These are phyloP conservation scores for Mastigias papua DNA, from an alignment of 30 jellyfish, hydroid and myxozoan species.

Conservation along the genomic window DNA sequence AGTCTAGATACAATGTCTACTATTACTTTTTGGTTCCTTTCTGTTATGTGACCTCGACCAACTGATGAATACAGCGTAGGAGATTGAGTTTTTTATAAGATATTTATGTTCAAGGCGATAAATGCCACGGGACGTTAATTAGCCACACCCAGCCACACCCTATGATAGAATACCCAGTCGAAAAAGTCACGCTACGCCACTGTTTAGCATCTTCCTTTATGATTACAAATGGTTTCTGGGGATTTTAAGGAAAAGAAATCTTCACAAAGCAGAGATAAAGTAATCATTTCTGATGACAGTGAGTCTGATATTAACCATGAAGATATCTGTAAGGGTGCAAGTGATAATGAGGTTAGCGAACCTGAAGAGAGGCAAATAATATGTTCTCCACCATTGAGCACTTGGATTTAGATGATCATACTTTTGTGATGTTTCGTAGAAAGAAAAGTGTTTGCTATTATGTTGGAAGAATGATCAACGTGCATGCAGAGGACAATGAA, in stretches of 20 bases:
- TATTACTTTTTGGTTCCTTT: no score
- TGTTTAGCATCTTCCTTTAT: not conserved
- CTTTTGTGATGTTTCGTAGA: conserved; percentile 49
- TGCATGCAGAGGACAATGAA: conserved; percentile 33
- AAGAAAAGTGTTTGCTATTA: conserved; percentile 36
- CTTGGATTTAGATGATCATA: conserved; percentile 44
- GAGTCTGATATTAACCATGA: conserved; percentile 26
- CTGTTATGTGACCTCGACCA: no score
- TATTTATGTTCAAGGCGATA: no score
- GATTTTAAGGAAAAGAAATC: conserved; percentile 20
- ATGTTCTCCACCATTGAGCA: conserved; percentile 65
- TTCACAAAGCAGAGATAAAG: conserved; percentile 5
- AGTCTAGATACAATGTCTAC: no score
- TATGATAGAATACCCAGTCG: no score
- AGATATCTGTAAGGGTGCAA: conserved; percentile 32
- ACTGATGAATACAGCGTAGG: no score
- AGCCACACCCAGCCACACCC: no score
- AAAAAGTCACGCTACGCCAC: no score
- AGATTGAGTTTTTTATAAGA: no score
- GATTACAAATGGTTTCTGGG: not conserved
- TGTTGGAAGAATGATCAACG: conserved; percentile 40
- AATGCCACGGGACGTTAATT: no score
- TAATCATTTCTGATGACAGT: conserved; percentile 30
- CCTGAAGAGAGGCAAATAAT: conserved; percentile 49
- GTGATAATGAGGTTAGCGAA: conserved; percentile 40